phyloP scores from a whole-genome alignment of 2,113 vertebrate genomes.

The Rallus limicola region DNA sequence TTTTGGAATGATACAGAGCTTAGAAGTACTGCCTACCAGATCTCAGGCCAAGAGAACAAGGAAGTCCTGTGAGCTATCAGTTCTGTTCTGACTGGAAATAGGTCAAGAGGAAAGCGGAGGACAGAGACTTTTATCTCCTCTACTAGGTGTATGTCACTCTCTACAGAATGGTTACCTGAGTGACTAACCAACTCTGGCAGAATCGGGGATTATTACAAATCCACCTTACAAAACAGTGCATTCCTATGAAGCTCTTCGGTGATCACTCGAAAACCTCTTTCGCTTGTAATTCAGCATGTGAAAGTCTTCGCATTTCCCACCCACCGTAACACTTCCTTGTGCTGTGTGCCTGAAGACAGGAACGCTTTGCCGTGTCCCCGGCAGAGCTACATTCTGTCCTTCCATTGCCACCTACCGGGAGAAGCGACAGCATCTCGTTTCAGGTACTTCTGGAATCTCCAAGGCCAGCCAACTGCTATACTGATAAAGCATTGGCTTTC shows the following conservation, averaged over 20 bases:
- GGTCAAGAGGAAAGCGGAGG: not conserved
- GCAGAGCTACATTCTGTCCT: not conserved
- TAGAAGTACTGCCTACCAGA: not conserved
- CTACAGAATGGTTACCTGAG: not conserved
- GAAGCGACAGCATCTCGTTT: not conserved
- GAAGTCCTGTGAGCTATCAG: not conserved
- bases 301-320: not conserved
- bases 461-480: not conserved
- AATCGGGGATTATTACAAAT: not conserved
- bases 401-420: slow-evolving; percentile 21
- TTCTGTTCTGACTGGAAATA: not conserved
- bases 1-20: not conserved
- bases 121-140: not conserved
- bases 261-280: not conserved
- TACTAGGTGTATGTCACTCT: not conserved
- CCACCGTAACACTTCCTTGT: not conserved
- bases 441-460: not conserved
- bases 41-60: not conserved
- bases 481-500: not conserved
- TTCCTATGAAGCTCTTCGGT: not conserved
- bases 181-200: not conserved
- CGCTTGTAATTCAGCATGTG: not conserved
- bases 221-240: not conserved
- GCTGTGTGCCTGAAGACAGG: not conserved
- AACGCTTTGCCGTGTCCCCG: not conserved